Conservation (phyloP, 2,888 invertebrate genomes). For the Eupithecia insigniata region DNA sequence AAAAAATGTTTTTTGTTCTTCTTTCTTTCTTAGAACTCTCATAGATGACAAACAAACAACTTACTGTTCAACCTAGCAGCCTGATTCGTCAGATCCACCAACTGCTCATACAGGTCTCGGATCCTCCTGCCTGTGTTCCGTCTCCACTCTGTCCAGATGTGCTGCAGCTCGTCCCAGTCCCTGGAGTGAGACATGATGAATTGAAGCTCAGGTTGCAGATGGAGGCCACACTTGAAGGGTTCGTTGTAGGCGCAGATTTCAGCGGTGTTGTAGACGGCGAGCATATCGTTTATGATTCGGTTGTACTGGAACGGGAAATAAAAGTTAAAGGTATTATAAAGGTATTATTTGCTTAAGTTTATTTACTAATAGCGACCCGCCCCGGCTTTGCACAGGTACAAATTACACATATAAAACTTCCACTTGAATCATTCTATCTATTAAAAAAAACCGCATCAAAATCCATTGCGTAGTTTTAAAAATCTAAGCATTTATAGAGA, state of each 20-base stretch:
- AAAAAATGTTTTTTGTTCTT: too few relatives aligned
- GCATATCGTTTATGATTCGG: conserved; percentile 93
- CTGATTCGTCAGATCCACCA: conserved; percentile 91
- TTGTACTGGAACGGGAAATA: conserved; percentile 87
- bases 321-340: too few relatives aligned
- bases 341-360: too few relatives aligned
- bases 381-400: too few relatives aligned
- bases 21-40: too few relatives aligned
- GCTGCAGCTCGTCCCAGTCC: conserved; percentile 94
- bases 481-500: too few relatives aligned
- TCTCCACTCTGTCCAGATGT: conserved; percentile 96
- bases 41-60: conserved; percentile 54
- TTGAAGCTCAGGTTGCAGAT: conserved; percentile 90
- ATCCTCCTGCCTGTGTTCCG: conserved; percentile 92
- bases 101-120: conserved; percentile 91
- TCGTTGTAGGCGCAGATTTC: conserved; percentile 93
- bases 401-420: too few relatives aligned
- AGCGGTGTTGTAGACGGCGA: conserved; percentile 93
- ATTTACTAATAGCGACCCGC: too few relatives aligned
- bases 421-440: too few relatives aligned
- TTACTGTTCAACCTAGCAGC: conserved; percentile 92
- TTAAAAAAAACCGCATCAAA: too few relatives aligned
- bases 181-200: conserved; percentile 89
- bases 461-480: too few relatives aligned
- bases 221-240: conserved; percentile 91